These are phyloP conservation scores for Aradophagus sp. DNA, from an alignment of 1,140 invertebrate species.

Conservation along the genomic window DNA sequence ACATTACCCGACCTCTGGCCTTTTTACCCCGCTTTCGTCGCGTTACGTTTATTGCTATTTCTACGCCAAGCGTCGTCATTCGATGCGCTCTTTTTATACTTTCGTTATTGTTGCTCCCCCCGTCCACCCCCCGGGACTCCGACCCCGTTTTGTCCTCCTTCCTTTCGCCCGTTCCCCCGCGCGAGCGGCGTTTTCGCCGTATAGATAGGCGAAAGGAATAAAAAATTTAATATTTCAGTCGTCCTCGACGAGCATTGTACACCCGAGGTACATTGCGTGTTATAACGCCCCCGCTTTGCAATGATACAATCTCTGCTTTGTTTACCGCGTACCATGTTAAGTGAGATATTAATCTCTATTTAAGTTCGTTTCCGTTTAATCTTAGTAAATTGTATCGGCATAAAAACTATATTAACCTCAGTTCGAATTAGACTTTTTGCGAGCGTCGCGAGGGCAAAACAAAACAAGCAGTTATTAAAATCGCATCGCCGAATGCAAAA, in stretches of 20 bases:
- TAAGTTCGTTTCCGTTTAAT: slow-evolving; percentile 53
- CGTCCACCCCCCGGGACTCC: too few species aligned
- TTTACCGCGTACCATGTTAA: slow-evolving; percentile 54
- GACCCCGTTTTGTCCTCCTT: too few species aligned
- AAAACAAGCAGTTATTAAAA: slow-evolving; percentile 18
- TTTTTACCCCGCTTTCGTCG: too few species aligned
- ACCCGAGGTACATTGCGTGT: slow-evolving; percentile 54
- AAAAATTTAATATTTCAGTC: slow-evolving; percentile 53
- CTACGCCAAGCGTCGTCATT: too few species aligned
- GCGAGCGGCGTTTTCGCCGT: slow-evolving; percentile 11
- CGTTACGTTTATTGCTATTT: too few species aligned
- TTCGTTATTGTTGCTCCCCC: too few species aligned
- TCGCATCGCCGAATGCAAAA: slow-evolving; percentile 6
- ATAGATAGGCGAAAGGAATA: slow-evolving; percentile 34
- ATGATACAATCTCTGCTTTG: slow-evolving; percentile 58
- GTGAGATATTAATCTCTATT: slow-evolving; percentile 57
- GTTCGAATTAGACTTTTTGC: slow-evolving; percentile 34
- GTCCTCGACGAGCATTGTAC: slow-evolving; percentile 30
- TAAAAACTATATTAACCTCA: slow-evolving; percentile 52
- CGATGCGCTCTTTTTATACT: too few species aligned
- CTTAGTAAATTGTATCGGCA: slow-evolving; percentile 48
- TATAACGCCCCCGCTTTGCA: slow-evolving; percentile 50
- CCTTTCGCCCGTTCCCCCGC: too few species aligned
- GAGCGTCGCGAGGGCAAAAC: not conserved
- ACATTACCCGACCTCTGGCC: too few species aligned